Evolutionary conservation across 2,797 vertebrate genomes (phyloP).

Genomic region (Falco peregrinus): DNA sequence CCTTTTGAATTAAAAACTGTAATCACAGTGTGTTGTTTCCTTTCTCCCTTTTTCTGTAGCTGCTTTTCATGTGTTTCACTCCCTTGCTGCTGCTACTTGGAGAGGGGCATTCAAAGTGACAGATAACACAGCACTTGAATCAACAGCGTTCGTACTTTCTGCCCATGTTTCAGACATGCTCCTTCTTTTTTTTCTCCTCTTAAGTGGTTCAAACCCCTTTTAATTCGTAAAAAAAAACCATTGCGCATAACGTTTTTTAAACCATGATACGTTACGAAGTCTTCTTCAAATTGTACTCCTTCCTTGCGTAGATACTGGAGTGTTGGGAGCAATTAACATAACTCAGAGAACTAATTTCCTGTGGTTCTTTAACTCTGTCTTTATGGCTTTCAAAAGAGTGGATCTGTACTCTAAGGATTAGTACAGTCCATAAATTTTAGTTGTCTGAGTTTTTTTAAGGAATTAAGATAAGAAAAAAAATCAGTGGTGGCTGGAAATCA

Average conservation of each 20-base stretch:
- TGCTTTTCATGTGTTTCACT: background rate
- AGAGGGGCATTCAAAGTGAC: conserved; percentile 38
- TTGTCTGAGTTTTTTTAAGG: conserved; percentile 31
- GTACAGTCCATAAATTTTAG: conserved; percentile 55
- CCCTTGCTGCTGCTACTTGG: background rate
- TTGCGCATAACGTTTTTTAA: background rate
- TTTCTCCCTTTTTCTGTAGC: background rate
- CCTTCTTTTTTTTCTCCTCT: background rate
- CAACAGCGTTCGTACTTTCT: background rate
- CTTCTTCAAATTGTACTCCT: conserved; percentile 31
- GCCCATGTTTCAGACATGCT: background rate
- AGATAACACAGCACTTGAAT: conserved; percentile 28
- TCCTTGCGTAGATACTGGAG: conserved; percentile 43
- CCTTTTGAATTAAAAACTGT: background rate
- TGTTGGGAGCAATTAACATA: conserved; percentile 67
- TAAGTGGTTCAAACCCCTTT: conserved; percentile 33
- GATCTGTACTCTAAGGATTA: conserved; percentile 47
- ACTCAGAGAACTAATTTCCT: conserved; percentile 66
- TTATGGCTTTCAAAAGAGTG: conserved; percentile 54
- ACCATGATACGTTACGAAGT: conserved; percentile 39
- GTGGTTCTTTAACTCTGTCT: conserved; percentile 50
- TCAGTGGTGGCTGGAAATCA: background rate
- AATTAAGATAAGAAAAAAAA: conserved; percentile 48
- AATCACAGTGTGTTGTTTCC: background rate
- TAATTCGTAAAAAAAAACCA: background rate